These are phyloP conservation scores for Platyura marginata DNA, from an alignment of 1,140 invertebrate species.

Conservation along the genomic window DNA sequence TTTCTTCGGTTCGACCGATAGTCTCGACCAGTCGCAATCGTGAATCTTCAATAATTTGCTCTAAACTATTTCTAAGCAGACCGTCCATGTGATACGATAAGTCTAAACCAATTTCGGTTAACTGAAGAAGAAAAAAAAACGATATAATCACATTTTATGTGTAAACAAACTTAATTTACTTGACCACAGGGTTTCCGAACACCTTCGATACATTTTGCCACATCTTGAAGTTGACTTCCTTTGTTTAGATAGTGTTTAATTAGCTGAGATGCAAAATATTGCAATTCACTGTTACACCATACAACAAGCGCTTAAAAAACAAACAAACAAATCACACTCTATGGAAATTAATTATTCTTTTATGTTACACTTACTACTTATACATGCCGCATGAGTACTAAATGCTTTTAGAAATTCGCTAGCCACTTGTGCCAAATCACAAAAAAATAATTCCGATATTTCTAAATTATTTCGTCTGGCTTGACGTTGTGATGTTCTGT, in stretches of 20 bases:
- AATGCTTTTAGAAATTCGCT: conserved; percentile 22
- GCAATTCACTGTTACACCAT: conserved; percentile 78
- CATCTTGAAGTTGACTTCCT: conserved; percentile 60
- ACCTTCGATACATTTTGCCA: conserved; percentile 72
- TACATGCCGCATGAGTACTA: conserved; percentile 18
- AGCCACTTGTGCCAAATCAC: conserved; percentile 20
- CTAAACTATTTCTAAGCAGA: conserved; percentile 48
- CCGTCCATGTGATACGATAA: conserved; percentile 69
- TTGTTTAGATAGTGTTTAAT: conserved; percentile 84
- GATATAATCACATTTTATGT: not conserved
- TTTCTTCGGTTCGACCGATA: conserved; percentile 51
- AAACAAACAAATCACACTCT: conserved; percentile 5
- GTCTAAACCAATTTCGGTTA: conserved; percentile 36
- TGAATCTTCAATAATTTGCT: conserved; percentile 21
- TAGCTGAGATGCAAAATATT: conserved; percentile 60
- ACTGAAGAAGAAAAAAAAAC: conserved; percentile 17
- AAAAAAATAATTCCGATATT: conserved; percentile 22
- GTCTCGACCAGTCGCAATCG: conserved; percentile 36
- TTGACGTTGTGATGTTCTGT: conserved; percentile 15
- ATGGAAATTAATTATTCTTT: no score
- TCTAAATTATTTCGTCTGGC: conserved; percentile 20
- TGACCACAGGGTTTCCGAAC: conserved; percentile 57
- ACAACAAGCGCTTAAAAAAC: conserved; percentile 63
- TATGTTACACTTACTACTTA: conserved; percentile 19
- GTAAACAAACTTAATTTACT: conserved; percentile 21